These are phyloP conservation scores for Sebastolobus altivelis DNA, from an alignment of 2,797 vertebrate species.

Conservation along the genomic window DNA sequence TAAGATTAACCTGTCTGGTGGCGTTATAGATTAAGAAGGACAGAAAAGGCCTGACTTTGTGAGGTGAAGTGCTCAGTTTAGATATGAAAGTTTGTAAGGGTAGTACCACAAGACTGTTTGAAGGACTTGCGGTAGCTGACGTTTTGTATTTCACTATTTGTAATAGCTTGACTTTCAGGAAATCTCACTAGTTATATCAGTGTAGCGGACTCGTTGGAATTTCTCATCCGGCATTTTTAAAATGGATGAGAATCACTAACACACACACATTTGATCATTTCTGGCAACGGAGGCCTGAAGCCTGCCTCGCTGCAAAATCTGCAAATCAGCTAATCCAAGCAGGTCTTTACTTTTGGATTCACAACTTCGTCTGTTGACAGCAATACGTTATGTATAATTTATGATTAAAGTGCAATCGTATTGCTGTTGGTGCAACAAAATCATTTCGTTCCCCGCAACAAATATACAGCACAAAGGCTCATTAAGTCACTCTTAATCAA, in stretches of 20 bases:
- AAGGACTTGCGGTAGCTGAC: constrained; percentile 1
- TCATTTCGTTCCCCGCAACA: constrained; percentile 1
- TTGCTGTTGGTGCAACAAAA: constrained; percentile 25
- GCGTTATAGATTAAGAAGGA: constrained; percentile 41
- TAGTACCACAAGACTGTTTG: constrained; percentile 1
- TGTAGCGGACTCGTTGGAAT: not conserved
- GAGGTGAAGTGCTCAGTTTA: constrained; percentile 11
- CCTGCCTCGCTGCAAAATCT: constrained; percentile 18
- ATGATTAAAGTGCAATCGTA: constrained; percentile 32
- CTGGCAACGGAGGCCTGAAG: constrained; percentile 22
- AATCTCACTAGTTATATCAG: constrained; percentile 2
- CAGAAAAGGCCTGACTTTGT: constrained; percentile 17
- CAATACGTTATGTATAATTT: constrained; percentile 20
- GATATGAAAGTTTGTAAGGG: constrained; percentile 39
- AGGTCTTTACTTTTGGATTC: constrained; percentile 33
- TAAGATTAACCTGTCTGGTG: constrained; percentile 55
- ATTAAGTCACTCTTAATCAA: constrained; percentile 8
- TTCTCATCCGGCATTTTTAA: constrained; percentile 23
- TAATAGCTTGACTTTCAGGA: constrained; percentile 24
- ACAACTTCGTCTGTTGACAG: constrained; percentile 30
- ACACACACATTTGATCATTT: constrained; percentile 32
- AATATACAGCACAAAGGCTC: constrained; percentile 3
- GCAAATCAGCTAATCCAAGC: constrained; percentile 49
- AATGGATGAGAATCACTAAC: constrained; percentile 39
- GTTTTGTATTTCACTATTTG: constrained; percentile 13